phyloP scores from a whole-genome alignment of 2,113 vertebrate genomes.

The Polypterus bichir region DNA sequence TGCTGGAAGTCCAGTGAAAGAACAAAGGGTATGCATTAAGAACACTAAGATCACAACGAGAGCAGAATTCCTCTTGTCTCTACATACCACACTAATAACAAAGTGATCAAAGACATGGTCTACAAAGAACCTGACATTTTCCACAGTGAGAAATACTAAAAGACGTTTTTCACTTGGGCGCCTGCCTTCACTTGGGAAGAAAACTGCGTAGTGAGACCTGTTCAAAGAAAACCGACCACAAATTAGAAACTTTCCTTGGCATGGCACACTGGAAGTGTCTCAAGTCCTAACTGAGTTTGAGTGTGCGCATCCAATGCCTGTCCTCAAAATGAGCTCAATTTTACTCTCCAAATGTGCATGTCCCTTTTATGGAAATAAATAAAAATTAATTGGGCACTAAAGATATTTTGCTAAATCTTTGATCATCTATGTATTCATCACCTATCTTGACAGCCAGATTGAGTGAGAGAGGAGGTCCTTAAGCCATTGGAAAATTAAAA shows the following conservation, averaged over 20 bases:
- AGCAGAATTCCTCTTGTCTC: constrained; percentile 27
- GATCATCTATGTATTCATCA: no score
- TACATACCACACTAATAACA: constrained; percentile 52
- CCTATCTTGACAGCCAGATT: no score
- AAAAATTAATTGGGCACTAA: no score
- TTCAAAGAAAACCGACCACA: constrained; percentile 2
- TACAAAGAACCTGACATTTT: constrained; percentile 20
- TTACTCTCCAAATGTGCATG: no score
- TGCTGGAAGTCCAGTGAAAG: background rate
- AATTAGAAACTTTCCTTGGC: background rate
- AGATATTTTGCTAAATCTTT: no score
- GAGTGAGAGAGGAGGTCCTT: no score
- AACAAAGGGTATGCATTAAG: background rate
- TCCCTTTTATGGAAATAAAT: no score
- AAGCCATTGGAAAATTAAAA: no score
- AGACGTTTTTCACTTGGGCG: constrained; percentile 17
- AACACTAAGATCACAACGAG: constrained; percentile 37
- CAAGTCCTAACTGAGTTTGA: background rate
- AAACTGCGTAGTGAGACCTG: background rate
- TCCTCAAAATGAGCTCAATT: no score
- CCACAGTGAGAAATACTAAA: constrained; percentile 3
- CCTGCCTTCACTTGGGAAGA: constrained; percentile 14
- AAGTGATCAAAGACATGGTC: constrained; percentile 37
- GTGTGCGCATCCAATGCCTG: no score
- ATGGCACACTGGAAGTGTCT: background rate